Evolutionary conservation across 2,113 vertebrate species (phyloP).

Genomic region (Oncorhynchus mykiss): DNA sequence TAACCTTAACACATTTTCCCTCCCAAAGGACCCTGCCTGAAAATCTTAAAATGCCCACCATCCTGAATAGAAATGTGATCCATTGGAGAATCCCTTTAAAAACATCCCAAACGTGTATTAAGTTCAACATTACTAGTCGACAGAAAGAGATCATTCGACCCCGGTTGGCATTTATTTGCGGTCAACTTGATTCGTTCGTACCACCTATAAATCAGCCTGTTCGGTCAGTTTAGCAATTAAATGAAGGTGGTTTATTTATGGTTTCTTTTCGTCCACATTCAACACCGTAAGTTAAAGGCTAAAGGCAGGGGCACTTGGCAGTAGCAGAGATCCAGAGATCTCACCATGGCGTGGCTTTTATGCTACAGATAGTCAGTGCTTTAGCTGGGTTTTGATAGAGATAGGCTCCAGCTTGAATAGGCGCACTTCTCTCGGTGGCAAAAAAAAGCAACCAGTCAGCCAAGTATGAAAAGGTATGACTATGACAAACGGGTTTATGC

Average conservation of each 20-base stretch:
- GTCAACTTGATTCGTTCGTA: conserved; percentile 44
- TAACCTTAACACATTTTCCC: not conserved
- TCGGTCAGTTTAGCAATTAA: conserved; percentile 30
- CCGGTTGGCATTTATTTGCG: conserved; percentile 24
- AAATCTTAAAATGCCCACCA: not conserved
- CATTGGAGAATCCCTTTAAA: not conserved
- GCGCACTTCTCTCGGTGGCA: not conserved
- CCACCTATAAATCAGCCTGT: conserved; percentile 30
- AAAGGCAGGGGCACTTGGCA: not conserved
- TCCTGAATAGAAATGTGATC: not conserved
- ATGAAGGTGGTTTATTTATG: conserved; percentile 18
- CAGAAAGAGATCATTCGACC: not conserved
- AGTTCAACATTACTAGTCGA: not conserved
- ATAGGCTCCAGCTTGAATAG: not conserved
- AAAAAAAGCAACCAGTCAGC: too few species aligned
- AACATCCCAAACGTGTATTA: not conserved
- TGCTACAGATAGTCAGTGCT: not conserved
- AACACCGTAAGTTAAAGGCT: not conserved
- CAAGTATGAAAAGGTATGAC: not conserved
- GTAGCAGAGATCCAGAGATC: not conserved
- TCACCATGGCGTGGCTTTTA: not conserved
- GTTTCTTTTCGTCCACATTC: not conserved
- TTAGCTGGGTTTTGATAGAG: not conserved
- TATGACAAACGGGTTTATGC: conserved; percentile 32
- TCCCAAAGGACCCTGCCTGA: not conserved